These are phyloP conservation scores for Morinoia aosen DNA, from an alignment of 2,888 invertebrate genomes.

Conservation along the genomic window DNA sequence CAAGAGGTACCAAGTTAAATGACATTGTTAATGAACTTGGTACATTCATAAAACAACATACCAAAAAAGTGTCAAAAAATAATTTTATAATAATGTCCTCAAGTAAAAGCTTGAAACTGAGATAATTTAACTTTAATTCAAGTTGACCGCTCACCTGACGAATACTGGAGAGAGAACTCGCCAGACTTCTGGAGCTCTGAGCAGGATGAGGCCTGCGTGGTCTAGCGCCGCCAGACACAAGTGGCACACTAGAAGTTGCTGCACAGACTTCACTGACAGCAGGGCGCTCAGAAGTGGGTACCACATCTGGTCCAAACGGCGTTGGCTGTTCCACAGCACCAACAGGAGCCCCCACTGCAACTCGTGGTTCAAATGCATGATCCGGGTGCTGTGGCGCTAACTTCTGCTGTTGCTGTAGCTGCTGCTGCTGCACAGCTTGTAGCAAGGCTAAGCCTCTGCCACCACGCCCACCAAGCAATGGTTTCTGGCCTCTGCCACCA, in stretches of 20 bases:
- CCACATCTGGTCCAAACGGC: neutral
- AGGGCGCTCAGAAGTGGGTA: neutral
- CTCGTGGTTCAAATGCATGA: neutral
- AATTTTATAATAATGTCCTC: neutral
- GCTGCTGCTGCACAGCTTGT: constrained; percentile 12
- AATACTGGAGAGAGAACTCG: neutral
- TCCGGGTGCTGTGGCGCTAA: neutral
- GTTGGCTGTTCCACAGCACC: neutral
- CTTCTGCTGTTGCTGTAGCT: neutral
- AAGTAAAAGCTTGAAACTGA: neutral
- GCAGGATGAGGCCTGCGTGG: neutral
- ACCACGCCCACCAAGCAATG: neutral
- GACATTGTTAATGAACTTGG: too few species aligned
- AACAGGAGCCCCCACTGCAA: neutral
- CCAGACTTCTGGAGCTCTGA: neutral
- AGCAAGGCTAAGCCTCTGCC: constrained; percentile 25
- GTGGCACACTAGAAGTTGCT: neutral
- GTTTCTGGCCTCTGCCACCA: neutral
- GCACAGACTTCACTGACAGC: neutral
- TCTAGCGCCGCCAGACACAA: neutral
- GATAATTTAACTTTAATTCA: neutral
- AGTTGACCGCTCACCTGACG: neutral
- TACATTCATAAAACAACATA: too few species aligned
- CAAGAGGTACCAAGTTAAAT: too few species aligned
- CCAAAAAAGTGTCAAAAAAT: too few species aligned